Evolutionary conservation across 2,797 vertebrate genomes (phyloP).

Genomic region (Bufotes viridis): DNA sequence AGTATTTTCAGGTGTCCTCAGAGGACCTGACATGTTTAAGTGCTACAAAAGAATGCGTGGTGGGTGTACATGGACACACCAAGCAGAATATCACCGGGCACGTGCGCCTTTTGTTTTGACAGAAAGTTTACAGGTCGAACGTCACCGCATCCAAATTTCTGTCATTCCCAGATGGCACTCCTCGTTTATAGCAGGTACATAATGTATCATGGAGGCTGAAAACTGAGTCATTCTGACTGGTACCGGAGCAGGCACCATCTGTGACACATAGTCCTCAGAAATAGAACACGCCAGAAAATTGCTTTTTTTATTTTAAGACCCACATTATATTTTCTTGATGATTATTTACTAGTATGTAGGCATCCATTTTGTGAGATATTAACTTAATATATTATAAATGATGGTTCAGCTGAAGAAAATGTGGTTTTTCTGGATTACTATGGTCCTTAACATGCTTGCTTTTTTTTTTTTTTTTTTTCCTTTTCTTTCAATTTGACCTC

Average conservation of each 20-base stretch:
- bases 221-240: neutral
- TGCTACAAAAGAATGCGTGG: neutral
- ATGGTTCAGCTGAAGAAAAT: too few species aligned
- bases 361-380: too few species aligned
- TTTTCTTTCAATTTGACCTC: too few species aligned
- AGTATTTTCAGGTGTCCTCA: neutral
- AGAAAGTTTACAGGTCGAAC: neutral
- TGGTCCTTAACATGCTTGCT: too few species aligned
- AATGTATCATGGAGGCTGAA: neutral
- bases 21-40: constrained; percentile 7
- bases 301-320: neutral
- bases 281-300: neutral
- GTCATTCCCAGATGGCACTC: neutral
- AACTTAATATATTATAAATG: too few species aligned
- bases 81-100: constrained; percentile 11
- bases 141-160: constrained; percentile 12
- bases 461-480: too few species aligned
- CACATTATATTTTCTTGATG: too few species aligned
- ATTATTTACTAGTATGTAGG: neutral
- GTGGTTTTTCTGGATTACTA: too few species aligned
- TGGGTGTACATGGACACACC: neutral
- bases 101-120: constrained; percentile 9
- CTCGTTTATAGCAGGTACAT: neutral
- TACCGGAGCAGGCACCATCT: neutral
- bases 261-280: neutral